Conservation (phyloP, 2,888 invertebrate genomes). For the Cryptocheilus praepositus region DNA sequence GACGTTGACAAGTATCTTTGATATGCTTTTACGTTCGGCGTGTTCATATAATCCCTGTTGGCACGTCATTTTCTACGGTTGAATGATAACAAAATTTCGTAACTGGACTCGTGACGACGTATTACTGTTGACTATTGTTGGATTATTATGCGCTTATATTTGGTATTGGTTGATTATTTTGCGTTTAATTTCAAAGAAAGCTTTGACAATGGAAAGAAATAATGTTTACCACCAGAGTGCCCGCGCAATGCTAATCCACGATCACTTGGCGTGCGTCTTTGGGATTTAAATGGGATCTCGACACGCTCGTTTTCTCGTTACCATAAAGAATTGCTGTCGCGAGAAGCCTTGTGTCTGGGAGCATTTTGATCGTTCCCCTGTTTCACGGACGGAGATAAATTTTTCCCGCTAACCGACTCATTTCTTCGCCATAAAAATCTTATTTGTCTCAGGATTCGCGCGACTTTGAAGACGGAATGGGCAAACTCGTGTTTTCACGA, state of each 20-base stretch:
- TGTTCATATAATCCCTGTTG: neutral
- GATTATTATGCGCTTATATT: too few relatives aligned
- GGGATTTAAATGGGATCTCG: neutral
- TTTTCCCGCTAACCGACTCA: too few relatives aligned
- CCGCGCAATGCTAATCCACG: too few relatives aligned
- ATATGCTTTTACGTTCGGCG: neutral
- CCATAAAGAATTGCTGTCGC: neutral
- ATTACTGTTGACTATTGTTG: too few relatives aligned
- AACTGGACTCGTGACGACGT: neutral
- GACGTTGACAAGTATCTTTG: neutral
- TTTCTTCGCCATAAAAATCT: neutral
- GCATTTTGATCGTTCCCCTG: too few relatives aligned
- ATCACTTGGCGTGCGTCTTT: too few relatives aligned
- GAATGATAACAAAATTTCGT: too few relatives aligned
- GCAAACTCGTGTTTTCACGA: neutral
- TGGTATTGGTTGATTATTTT: too few relatives aligned
- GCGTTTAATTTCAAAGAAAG: too few relatives aligned
- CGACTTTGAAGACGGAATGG: neutral
- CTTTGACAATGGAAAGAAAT: too few relatives aligned
- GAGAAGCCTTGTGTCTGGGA: neutral
- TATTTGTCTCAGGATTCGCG: neutral
- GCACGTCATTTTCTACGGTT: neutral
- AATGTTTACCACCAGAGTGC: too few relatives aligned
- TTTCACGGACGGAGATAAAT: too few relatives aligned
- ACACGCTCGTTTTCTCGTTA: neutral